These are phyloP conservation scores for Riparia riparia DNA, from an alignment of 2,113 vertebrate species.

Conservation along the genomic window DNA sequence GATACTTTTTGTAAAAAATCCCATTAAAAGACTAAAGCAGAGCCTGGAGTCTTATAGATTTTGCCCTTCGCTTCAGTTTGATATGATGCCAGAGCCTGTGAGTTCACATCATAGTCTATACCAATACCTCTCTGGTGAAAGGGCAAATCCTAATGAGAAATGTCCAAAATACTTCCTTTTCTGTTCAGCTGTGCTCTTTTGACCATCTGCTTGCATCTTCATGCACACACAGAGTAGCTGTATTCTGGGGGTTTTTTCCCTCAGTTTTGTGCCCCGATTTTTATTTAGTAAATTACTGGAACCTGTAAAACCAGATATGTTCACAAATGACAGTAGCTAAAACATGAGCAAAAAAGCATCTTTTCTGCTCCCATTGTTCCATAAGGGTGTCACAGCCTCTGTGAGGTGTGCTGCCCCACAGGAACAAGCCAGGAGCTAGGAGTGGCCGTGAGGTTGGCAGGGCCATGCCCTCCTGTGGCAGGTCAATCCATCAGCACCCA, in stretches of 20 bases:
- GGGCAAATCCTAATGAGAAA: not conserved
- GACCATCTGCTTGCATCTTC: not conserved
- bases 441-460: accelerated
- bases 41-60: not conserved
- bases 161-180: not conserved
- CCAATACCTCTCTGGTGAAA: not conserved
- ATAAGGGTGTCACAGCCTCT: not conserved
- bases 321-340: not conserved
- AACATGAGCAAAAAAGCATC: not conserved
- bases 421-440: not conserved
- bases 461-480: accelerated
- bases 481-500: not conserved
- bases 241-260: accelerated
- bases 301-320: not conserved
- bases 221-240: not conserved
- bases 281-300: not conserved
- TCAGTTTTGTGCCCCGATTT: not conserved
- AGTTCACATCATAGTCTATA: not conserved
- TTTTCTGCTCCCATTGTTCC: not conserved
- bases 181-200: not conserved
- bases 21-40: not conserved
- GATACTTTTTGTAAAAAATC: not conserved
- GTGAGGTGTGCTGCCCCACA: not conserved
- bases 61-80: not conserved
- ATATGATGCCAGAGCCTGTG: not conserved